Evolutionary conservation across 2,888 invertebrate species (phyloP), one percentile per base, ranked within the genome.

Genomic region (Bedellia somnulentella): DNA sequence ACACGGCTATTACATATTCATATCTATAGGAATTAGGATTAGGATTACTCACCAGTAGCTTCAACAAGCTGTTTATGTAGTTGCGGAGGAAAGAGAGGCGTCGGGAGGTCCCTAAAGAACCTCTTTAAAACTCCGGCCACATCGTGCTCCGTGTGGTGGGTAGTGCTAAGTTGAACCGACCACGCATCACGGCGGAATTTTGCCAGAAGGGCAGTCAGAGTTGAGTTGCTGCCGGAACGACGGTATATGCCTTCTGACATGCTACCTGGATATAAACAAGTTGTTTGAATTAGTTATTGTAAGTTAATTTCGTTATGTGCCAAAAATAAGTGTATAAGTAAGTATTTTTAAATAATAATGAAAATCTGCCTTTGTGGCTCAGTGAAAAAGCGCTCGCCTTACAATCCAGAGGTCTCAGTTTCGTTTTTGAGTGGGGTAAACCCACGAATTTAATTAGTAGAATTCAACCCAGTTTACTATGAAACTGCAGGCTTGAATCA

Each of bases 191-290:
- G 81, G 3, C 88, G 79, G 54, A 94, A 91, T 28, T 82, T 78
- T 5, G 83, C 79, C 33, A 93, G 64, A 11, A 95, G 68, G 36
- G 83, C 83, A 1, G 85, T 78, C 11, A 93, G 82, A 5, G 85
- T 82, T 13, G 85, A 80, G 41, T 85, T 85, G 16, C 87, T 85
- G 12, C 93, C 94, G 11, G 87, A 87, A 30, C 87, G 83, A 3
- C 94, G 81, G 57, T 94, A 95, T 44, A 95, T 91, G 3, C 94
- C 94, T 59, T 92, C 90, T 0, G 87, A 82, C 66, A 91, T 82
- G 42, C 87, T 87, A 5, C 88, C 87, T 87, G 56, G 6, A 59
- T n/a, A n/a, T n/a, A n/a, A n/a, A n/a, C n/a, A n/a, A n/a, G n/a
- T n/a, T n/a, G n/a, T 15, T 6, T 23, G 14, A 9, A 6, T 6